A percentile compares a stretch with the other conserved stretches of the same genome.
Conservation (phyloP, 2,888 invertebrate species). For the Perithous albicinctus region DNA sequence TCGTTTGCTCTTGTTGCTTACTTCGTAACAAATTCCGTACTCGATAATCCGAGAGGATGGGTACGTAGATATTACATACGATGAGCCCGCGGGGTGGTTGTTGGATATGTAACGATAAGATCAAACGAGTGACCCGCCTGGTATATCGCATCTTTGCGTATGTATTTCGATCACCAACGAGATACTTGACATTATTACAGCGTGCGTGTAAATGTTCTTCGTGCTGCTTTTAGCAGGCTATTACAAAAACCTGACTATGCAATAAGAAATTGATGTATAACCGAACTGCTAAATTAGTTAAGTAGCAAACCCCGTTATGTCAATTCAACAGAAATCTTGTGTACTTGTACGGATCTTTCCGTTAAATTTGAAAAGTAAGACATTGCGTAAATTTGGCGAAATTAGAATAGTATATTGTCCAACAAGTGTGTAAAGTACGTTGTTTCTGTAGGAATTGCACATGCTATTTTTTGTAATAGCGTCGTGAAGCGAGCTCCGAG, state of each 20-base stretch:
- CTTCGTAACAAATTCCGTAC: slow-evolving; percentile 47
- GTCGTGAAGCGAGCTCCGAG: too few species aligned
- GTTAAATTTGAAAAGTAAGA: too few species aligned
- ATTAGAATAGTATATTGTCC: too few species aligned
- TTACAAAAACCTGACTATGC: background rate
- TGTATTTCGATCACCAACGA: slow-evolving; percentile 7
- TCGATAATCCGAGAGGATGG: slow-evolving; percentile 36
- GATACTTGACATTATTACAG: slow-evolving; percentile 21
- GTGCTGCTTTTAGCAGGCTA: background rate
- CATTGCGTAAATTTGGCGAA: too few species aligned
- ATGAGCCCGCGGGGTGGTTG: slow-evolving; percentile 33
- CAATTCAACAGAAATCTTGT: too few species aligned
- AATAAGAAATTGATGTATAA: too few species aligned
- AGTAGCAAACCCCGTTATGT: too few species aligned
- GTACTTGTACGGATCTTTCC: too few species aligned
- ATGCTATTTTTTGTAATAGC: too few species aligned
- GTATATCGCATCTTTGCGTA: background rate
- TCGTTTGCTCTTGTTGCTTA: slow-evolving; percentile 1
- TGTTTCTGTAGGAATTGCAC: too few species aligned
- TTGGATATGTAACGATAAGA: slow-evolving; percentile 52
- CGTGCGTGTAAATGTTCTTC: slow-evolving; percentile 24
- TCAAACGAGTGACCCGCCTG: slow-evolving; percentile 55
- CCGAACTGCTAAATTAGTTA: too few species aligned
- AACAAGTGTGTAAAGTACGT: too few species aligned
- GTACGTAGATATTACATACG: slow-evolving; percentile 31